A percentile compares a stretch with the other conserved stretches of the same genome.
Evolutionary conservation across 2,888 invertebrate species (phyloP).

Genomic region (Oligia fasciuncula): DNA sequence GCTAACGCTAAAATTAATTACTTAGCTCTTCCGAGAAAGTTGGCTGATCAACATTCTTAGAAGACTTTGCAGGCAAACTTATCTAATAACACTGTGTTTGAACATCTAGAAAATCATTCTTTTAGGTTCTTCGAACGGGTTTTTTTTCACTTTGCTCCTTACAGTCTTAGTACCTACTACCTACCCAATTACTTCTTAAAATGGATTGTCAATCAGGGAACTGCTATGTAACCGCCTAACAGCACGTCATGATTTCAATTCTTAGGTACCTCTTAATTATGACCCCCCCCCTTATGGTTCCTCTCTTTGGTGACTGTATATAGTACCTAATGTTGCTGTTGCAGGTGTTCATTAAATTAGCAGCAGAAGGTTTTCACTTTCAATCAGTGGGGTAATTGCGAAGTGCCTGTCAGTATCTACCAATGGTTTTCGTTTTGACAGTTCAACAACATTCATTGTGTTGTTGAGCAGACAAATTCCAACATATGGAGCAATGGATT

Average conservation of each 20-base stretch:
- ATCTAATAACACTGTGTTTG: slow-evolving; percentile 1
- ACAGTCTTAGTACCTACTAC: background rate
- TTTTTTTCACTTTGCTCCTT: background rate
- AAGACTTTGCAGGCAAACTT: slow-evolving; percentile 2
- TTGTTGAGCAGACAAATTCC: background rate
- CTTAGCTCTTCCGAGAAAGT: slow-evolving; percentile 20
- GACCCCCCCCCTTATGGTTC: too few relatives aligned
- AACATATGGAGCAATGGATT: background rate
- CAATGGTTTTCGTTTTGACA: background rate
- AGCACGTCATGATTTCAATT: background rate
- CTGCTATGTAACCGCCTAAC: background rate
- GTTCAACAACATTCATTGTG: background rate
- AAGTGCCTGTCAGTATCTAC: too few relatives aligned
- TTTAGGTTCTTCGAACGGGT: background rate
- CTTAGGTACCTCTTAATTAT: too few relatives aligned
- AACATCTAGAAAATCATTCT: background rate
- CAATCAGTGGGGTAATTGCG: background rate
- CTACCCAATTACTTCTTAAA: slow-evolving; percentile 1
- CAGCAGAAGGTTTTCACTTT: background rate
- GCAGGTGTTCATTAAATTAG: background rate
- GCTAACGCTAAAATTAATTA: slow-evolving; percentile 42
- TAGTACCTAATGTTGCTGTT: background rate
- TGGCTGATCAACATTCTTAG: slow-evolving; percentile 17
- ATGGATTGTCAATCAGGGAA: background rate
- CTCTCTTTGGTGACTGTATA: too few relatives aligned